Base-by-base conservation (phyloP, 2,797 vertebrate species). In the Glossophaga mutica region DNA sequence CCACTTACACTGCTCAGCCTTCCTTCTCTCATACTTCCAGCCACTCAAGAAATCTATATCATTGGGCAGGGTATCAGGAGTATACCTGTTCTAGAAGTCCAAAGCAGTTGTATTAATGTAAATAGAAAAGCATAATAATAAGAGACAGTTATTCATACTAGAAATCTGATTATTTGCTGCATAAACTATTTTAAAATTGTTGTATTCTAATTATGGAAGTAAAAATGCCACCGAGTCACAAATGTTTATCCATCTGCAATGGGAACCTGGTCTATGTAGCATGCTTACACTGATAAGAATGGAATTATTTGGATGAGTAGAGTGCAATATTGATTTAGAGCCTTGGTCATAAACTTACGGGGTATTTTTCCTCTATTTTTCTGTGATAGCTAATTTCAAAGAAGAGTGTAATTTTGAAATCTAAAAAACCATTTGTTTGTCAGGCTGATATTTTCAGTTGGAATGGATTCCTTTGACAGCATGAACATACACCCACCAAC, bases 391-490 rank as follows among this genome's bases (percentile, higher is more conserved):
- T 86, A 26, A 76, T 91, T 97, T 95, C 46, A 42, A 65, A 94
- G 32, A 78, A 76, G 70, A 86, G 55, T 14, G 3, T 79, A 59
- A 91, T 88, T 94, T 87, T 46, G 52, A 91, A 84, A 79, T 76
- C 57, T 71, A 76, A 83, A 94, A 90, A 76, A 22, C 8, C 6
- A 24, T 5, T 59, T 62, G 76, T 84, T 94, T 81, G 79, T 88
- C 79, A 89, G 32, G 68, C 26, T 57, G 78, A 92, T 73, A 81
- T 92, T 90, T 97, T 88, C 79, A 29, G 32, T 77, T 94, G 71
- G 59, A 92, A 94, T 48, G n/a, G 81, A 87, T 95, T 93, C 79
- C 42, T 87, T 26, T 52, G 94, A 81, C 90, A 82, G 94, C 71
- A n/a, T 84, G 87, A 50, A 32, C 42, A 16, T 39, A 67, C 57